These are phyloP conservation scores for Channa maculata DNA, from an alignment of 2,113 vertebrate species.

Conservation along the genomic window DNA sequence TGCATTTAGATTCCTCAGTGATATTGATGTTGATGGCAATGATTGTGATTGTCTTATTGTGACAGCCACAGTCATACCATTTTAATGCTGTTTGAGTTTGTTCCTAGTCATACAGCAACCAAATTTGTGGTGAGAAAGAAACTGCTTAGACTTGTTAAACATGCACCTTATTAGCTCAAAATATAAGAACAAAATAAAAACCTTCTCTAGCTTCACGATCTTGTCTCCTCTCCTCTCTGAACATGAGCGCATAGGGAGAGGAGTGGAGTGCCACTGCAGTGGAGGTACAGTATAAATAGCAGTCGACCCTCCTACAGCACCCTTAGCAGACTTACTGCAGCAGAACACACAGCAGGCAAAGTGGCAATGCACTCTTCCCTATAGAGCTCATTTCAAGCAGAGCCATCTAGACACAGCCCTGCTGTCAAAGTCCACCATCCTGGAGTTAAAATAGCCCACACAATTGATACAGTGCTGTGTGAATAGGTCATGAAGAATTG, in stretches of 20 bases:
- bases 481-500: slow-evolving; percentile 32
- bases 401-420: slow-evolving; percentile 43
- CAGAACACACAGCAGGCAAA: slow-evolving; percentile 58
- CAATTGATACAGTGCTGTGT: slow-evolving; percentile 17
- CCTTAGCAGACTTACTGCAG: slow-evolving; percentile 67
- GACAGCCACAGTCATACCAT: neutral
- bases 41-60: neutral
- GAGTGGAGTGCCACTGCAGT: slow-evolving; percentile 57
- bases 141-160: neutral
- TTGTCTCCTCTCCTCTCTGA: slow-evolving; percentile 30
- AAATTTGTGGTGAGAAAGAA: neutral
- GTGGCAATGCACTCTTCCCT: slow-evolving; percentile 45
- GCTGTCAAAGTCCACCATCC: slow-evolving; percentile 61
- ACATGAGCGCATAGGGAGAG: slow-evolving; percentile 40
- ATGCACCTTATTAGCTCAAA: slow-evolving; percentile 11
- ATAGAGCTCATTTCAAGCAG: slow-evolving; percentile 53
- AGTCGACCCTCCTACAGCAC: slow-evolving; percentile 66
- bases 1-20: neutral
- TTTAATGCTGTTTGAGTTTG: neutral
- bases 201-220: slow-evolving; percentile 22
- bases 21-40: neutral
- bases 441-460: slow-evolving; percentile 49
- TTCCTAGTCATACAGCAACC: neutral
- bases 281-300: slow-evolving; percentile 74
- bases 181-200: slow-evolving; percentile 12